Conservation (phyloP, 2,888 invertebrate species). For the Stenichneumon culpator region DNA sequence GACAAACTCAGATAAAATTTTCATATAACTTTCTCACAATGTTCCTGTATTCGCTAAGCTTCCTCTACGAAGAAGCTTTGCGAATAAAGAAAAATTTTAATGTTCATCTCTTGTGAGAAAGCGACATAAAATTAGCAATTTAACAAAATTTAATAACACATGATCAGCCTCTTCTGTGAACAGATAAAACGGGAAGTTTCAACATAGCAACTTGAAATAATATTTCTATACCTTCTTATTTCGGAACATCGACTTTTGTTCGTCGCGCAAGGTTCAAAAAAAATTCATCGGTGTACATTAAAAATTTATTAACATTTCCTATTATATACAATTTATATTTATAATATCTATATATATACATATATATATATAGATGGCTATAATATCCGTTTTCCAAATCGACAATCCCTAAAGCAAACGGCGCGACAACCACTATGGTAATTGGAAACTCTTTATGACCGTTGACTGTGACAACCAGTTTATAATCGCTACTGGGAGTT, state of each 20-base stretch:
- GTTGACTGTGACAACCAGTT: not conserved
- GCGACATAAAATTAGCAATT: not conserved
- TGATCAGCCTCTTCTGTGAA: not conserved
- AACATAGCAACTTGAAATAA: not conserved
- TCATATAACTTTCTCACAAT: too few relatives aligned
- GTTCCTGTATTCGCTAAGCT: too few relatives aligned
- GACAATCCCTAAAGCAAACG: not conserved
- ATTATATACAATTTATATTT: slow-evolving; percentile 71
- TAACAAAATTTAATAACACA: not conserved
- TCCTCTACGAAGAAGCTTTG: not conserved
- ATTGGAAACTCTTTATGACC: not conserved
- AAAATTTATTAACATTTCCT: slow-evolving; percentile 77
- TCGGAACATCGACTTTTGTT: not conserved
- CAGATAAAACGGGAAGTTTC: not conserved
- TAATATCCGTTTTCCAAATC: not conserved
- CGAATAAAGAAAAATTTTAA: not conserved
- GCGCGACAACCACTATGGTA: not conserved
- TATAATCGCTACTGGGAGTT: not conserved
- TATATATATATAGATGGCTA: slow-evolving; percentile 18
- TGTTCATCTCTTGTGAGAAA: not conserved
- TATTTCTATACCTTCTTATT: not conserved
- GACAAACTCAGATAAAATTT: too few relatives aligned
- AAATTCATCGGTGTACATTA: slow-evolving; percentile 63
- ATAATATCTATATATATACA: not conserved
- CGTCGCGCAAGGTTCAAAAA: not conserved